These are phyloP conservation scores for Pyxicephalus adspersus DNA, from an alignment of 2,113 vertebrate species.

Conservation along the genomic window DNA sequence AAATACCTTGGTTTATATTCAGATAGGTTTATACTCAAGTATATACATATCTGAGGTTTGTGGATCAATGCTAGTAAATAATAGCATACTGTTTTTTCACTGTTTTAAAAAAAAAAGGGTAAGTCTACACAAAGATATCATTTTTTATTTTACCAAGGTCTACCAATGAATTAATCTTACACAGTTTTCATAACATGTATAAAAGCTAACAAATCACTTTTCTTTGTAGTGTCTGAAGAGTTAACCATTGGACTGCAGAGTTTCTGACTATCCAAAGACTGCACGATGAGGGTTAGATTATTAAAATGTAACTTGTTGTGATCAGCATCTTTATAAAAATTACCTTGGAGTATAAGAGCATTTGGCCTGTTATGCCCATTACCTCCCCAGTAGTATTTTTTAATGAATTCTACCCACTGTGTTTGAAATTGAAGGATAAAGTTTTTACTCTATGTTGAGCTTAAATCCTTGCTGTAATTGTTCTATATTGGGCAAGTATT, in stretches of 20 bases:
- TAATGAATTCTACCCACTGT: constrained; percentile 52
- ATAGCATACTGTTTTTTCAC: too few relatives aligned
- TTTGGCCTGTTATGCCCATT: constrained; percentile 49
- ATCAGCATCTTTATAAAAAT: constrained; percentile 50
- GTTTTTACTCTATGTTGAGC: constrained; percentile 32
- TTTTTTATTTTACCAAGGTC: too few relatives aligned
- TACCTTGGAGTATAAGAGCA: constrained; percentile 39
- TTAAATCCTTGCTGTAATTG: constrained; percentile 28
- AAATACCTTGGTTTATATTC: too few relatives aligned
- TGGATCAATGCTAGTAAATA: too few relatives aligned
- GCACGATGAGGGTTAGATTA: constrained; percentile 14
- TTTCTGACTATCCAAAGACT: constrained; percentile 16
- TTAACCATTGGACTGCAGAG: neutral
- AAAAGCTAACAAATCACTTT: too few relatives aligned
- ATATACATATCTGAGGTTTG: too few relatives aligned
- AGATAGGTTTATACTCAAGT: too few relatives aligned
- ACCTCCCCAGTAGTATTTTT: constrained; percentile 48
- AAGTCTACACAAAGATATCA: too few relatives aligned
- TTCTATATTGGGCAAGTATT: constrained; percentile 14
- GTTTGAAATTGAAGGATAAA: constrained; percentile 44
- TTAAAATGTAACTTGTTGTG: constrained; percentile 48
- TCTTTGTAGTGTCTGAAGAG: neutral
- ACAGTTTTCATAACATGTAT: too few relatives aligned
- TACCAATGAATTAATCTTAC: too few relatives aligned
- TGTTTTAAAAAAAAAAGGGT: too few relatives aligned